Percentiles rank a stretch among this genome's conserved stretches.
phyloP scores from a whole-genome alignment of 2,113 vertebrate species.

The Pachyramphus minor region DNA sequence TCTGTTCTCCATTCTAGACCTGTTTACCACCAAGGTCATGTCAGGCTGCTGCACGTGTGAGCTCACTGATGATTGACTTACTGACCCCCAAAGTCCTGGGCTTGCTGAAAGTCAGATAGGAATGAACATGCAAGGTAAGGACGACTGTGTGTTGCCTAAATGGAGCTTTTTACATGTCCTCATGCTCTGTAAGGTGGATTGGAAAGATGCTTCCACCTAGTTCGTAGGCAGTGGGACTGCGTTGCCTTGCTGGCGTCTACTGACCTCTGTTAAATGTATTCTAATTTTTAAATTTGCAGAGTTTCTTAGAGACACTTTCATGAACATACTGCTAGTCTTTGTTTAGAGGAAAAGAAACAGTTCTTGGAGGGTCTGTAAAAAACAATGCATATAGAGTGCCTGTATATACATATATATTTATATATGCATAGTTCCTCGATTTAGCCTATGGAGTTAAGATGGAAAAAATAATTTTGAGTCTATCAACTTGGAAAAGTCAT shows the following conservation, averaged over 20 bases:
- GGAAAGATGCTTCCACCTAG: neutral
- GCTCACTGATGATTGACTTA: neutral
- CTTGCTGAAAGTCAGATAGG: neutral
- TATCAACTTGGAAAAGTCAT: neutral
- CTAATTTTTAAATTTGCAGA: neutral
- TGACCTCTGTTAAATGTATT: neutral
- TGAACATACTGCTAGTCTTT: neutral
- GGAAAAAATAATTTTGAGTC: slow-evolving; percentile 18
- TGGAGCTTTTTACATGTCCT: neutral
- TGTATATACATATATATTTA: neutral
- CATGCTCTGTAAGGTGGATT: neutral
- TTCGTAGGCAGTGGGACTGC: neutral
- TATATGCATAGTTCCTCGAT: neutral
- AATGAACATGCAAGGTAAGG: neutral
- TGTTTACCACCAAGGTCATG: neutral
- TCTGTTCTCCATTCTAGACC: neutral
- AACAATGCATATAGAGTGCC: neutral
- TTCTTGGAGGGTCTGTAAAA: slow-evolving; percentile 16
- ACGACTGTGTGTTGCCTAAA: neutral
- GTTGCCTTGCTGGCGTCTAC: neutral
- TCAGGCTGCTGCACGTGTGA: neutral
- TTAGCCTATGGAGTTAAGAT: slow-evolving; percentile 28
- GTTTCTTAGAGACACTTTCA: neutral
- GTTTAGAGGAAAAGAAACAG: slow-evolving; percentile 37
- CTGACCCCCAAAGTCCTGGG: neutral